These are phyloP conservation scores for Taenioides sp. DNA, from an alignment of 2,797 vertebrate genomes.

Conservation along the genomic window DNA sequence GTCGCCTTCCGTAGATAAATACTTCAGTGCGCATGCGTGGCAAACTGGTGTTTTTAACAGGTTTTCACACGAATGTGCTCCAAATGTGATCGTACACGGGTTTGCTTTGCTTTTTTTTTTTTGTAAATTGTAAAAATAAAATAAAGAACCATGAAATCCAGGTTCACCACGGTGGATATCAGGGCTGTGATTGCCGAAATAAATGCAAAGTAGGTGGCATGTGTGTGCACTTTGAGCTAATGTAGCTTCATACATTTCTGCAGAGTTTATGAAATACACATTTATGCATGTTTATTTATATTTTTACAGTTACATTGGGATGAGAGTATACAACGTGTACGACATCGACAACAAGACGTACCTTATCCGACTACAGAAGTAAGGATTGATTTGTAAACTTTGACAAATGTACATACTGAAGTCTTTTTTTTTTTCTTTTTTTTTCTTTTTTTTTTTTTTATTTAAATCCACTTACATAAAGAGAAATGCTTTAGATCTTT, in stretches of 20 bases:
- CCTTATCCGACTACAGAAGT: constrained; percentile 97
- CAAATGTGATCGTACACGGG: constrained; percentile 30
- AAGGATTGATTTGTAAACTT: constrained; percentile 46
- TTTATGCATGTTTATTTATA: background rate
- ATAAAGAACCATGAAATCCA: constrained; percentile 84
- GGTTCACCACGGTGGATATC: constrained; percentile 91
- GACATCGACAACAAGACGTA: constrained; percentile 98
- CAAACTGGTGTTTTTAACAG: background rate
- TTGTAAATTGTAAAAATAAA: too few relatives aligned
- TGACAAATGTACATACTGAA: background rate
- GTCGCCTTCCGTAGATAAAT: constrained; percentile 53
- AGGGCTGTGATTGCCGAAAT: constrained; percentile 90
- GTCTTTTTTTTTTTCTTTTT: constrained; percentile 1
- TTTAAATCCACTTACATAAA: background rate
- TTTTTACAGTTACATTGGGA: constrained; percentile 86
- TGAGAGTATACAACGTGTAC: constrained; percentile 97
- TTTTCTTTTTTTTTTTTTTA: too few relatives aligned
- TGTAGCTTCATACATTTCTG: background rate
- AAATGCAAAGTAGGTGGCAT: constrained; percentile 81
- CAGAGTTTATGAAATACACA: background rate
- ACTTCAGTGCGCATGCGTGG: constrained; percentile 44
- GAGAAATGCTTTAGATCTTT: background rate
- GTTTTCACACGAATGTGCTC: constrained; percentile 1
- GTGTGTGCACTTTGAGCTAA: constrained; percentile 25
- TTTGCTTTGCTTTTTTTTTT: background rate